Percentiles rank a stretch among this genome's conserved stretches.
These are phyloP conservation scores for Luehdorfia chinensis DNA, from an alignment of 1,140 invertebrate species.

Conservation along the genomic window DNA sequence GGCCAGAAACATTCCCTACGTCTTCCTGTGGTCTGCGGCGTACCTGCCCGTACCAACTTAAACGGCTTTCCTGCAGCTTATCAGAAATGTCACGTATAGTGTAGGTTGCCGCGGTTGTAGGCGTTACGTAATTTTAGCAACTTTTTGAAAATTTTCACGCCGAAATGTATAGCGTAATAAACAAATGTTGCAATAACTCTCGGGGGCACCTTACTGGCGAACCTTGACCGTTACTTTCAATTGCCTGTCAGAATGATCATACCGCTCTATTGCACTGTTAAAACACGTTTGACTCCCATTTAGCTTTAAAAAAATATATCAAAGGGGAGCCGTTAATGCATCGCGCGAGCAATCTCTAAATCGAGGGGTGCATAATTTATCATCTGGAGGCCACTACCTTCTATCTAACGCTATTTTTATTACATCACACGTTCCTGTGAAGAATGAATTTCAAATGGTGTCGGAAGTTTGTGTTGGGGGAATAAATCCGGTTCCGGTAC, in stretches of 20 bases:
- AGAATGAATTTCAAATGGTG: conserved; percentile 74
- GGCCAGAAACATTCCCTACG: no score
- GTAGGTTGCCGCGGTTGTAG: no score
- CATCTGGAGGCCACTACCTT: conserved; percentile 48
- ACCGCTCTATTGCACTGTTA: background rate
- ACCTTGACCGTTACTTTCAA: background rate
- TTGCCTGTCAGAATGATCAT: conserved; percentile 1
- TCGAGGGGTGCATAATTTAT: conserved; percentile 73
- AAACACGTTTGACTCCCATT: conserved; percentile 54
- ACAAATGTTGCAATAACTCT: background rate
- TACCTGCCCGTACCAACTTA: no score
- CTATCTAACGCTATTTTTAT: conserved; percentile 69
- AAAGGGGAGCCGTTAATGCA: conserved; percentile 61
- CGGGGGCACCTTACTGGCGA: background rate
- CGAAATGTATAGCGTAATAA: no score
- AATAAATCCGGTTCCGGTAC: conserved; percentile 49
- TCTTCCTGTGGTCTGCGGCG: no score
- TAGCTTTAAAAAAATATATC: conserved; percentile 58
- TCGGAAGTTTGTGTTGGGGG: conserved; percentile 67
- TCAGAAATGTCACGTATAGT: no score
- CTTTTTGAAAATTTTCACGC: no score
- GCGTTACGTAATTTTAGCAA: no score
- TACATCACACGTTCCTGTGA: conserved; percentile 68
- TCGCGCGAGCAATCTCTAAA: conserved; percentile 57
- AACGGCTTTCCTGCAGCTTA: no score